Evolutionary conservation across 2,888 invertebrate species (phyloP).

Genomic region (Scrobipalpa atriplicella): DNA sequence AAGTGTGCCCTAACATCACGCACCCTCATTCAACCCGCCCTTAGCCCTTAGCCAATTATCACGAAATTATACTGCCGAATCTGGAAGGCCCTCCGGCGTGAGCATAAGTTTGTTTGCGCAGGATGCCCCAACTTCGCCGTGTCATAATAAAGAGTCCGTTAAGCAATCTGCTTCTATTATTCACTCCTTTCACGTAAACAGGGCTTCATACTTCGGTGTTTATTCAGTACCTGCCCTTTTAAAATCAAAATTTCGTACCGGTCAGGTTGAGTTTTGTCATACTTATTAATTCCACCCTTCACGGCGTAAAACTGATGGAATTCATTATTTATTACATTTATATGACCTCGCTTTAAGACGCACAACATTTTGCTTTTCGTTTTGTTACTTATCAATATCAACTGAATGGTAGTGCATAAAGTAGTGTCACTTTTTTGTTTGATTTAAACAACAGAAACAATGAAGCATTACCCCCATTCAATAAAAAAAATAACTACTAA

Average conservation of each 20-base stretch:
- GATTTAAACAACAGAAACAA: too few relatives aligned
- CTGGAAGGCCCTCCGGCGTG: constrained; percentile 31
- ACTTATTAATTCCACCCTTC: too few relatives aligned
- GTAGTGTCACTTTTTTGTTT: too few relatives aligned
- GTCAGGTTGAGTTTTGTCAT: neutral
- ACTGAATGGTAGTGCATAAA: too few relatives aligned
- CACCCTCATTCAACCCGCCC: neutral
- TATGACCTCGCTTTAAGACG: too few relatives aligned
- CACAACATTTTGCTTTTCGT: too few relatives aligned
- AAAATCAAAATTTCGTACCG: neutral
- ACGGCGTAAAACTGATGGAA: neutral
- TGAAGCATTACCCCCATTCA: too few relatives aligned
- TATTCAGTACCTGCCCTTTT: neutral
- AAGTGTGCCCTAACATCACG: constrained; percentile 6
- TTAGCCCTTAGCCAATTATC: constrained; percentile 24
- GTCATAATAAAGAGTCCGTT: constrained; percentile 56
- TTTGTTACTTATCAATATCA: too few relatives aligned
- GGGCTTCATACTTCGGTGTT: neutral
- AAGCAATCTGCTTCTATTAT: constrained; percentile 57
- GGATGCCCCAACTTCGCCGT: constrained; percentile 44
- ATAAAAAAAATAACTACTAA: too few relatives aligned
- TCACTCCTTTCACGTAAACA: constrained; percentile 44
- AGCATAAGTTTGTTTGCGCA: constrained; percentile 48
- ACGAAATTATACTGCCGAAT: constrained; percentile 19
- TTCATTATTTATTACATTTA: too few relatives aligned